These are phyloP conservation scores for Hirtodrosophila trivittata DNA, from an alignment of 2,888 invertebrate genomes.

Conservation along the genomic window DNA sequence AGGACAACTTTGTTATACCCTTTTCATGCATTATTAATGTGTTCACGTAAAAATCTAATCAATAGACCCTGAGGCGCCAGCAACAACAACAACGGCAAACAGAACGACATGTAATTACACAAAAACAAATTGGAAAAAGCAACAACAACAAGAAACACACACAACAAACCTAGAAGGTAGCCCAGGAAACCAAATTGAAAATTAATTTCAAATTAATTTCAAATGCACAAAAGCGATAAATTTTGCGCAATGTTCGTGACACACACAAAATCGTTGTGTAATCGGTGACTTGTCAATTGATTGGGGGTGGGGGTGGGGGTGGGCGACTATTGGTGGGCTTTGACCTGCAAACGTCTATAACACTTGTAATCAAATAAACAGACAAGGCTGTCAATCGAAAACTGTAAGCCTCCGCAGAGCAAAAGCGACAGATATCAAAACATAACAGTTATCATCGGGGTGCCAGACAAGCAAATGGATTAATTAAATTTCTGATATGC, in stretches of 20 bases:
- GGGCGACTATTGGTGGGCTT: neutral
- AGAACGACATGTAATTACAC: slow-evolving; percentile 63
- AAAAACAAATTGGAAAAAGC: slow-evolving; percentile 34
- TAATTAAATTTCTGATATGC: too few relatives aligned
- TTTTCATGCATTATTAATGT: too few relatives aligned
- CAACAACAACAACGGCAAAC: slow-evolving; percentile 31
- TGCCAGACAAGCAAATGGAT: neutral
- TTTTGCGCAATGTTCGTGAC: slow-evolving; percentile 65
- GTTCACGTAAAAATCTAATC: slow-evolving; percentile 71
- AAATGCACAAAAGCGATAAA: slow-evolving; percentile 70
- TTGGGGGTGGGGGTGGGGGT: neutral
- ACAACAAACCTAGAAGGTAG: slow-evolving; percentile 29
- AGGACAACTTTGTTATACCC: too few relatives aligned
- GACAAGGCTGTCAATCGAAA: slow-evolving; percentile 52
- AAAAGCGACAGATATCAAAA: slow-evolving; percentile 8
- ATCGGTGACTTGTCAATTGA: neutral
- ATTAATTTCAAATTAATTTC: slow-evolving; percentile 77
- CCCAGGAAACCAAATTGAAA: slow-evolving; percentile 69
- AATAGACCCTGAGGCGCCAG: slow-evolving; percentile 68
- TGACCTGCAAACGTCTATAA: slow-evolving; percentile 52
- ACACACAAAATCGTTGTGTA: slow-evolving; percentile 19
- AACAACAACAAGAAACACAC: slow-evolving; percentile 30
- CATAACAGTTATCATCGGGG: neutral
- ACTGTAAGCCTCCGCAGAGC: slow-evolving; percentile 18
- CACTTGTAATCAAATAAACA: slow-evolving; percentile 61